Base-by-base conservation (phyloP, 1,140 invertebrate genomes). In the Triops cancriformis region DNA sequence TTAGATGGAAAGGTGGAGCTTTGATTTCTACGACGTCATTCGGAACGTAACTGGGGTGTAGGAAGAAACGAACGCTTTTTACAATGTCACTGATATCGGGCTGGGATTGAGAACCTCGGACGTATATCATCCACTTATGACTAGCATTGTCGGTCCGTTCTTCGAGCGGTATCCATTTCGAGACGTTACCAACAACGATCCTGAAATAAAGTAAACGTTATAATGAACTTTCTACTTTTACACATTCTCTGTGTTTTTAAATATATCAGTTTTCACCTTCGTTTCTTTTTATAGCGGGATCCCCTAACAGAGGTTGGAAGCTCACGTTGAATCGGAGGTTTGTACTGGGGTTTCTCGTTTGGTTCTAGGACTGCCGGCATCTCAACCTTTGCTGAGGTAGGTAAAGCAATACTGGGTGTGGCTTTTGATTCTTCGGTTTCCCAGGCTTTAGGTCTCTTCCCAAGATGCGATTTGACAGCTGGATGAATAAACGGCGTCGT, bases 71-170 rank as follows among this genome's bases (percentile, higher is more conserved):
- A 76, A 94, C 91, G 86, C 92, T 93, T 28, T 89, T 87, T 0
- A 94, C 85, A 83, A 90, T 89, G 75, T 88, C 84, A 26, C 88
- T 85, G 77, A 94, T 87, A 74, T 90, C 86, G 4, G 88, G 87
- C 73, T 85, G 84, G 23, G 89, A 86, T 80, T 88, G 88, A 73
- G 89, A 86, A 0, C 90, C 91, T 80, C 91, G 86, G 6, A 96
- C 89, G 85, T 96, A 96, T 74, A 96, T 88, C 85, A 94, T 90
- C 94, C 94, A 96, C 82, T 94, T 95, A 83, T 96, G 93, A 74
- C 90, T 94, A n/a, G 92, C 88, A 42, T 87, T 87, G 81, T 92
- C 89, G 27, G 89, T 87, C 10, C 89, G 82, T 73, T 88, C 89
- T 72, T 90, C 89, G 0, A 88, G 85, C 1, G 90, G 89, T 43